phyloP scores from a whole-genome alignment of 2,113 vertebrate genomes.

The Riparia riparia region DNA sequence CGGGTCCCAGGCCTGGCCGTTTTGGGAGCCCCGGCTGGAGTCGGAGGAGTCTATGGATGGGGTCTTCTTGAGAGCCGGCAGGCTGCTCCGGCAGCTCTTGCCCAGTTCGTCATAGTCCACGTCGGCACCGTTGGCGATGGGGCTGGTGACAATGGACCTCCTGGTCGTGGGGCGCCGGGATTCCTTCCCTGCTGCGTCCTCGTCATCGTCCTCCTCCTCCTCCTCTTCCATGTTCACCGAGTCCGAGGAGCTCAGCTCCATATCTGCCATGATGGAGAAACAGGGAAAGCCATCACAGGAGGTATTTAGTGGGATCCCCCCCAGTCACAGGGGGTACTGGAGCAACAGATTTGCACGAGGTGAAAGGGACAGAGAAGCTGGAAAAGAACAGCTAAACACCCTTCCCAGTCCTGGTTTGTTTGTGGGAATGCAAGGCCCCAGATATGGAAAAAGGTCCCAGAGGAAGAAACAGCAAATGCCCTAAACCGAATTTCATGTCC shows the following conservation, averaged over 20 bases:
- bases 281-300: neutral
- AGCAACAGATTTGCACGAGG: fast-evolving
- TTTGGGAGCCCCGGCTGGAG: slow-evolving; percentile 77
- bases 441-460: neutral
- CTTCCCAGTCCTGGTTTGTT: neutral
- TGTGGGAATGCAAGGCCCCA: neutral
- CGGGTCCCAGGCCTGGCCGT: slow-evolving; percentile 78
- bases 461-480: neutral
- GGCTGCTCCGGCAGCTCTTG: slow-evolving; percentile 73
- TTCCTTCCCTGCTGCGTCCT: slow-evolving; percentile 68
- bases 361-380: neutral
- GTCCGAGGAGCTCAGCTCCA: slow-evolving; percentile 79
- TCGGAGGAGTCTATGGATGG: slow-evolving; percentile 77
- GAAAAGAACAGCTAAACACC: neutral
- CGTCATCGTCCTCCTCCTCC: slow-evolving; percentile 69
- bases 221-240: slow-evolving; percentile 75
- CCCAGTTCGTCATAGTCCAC: slow-evolving; percentile 78
- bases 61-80: slow-evolving; percentile 76
- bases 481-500: neutral
- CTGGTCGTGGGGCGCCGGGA: slow-evolving; percentile 65
- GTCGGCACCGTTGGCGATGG: slow-evolving; percentile 77
- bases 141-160: slow-evolving; percentile 78
- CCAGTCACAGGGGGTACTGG: neutral
- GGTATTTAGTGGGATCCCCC: neutral
- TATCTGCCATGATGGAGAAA: slow-evolving; percentile 61